Percentiles rank a stretch among this genome's conserved stretches.
phyloP scores from a whole-genome alignment of 2,888 invertebrate genomes.

The Netelia inedita region DNA sequence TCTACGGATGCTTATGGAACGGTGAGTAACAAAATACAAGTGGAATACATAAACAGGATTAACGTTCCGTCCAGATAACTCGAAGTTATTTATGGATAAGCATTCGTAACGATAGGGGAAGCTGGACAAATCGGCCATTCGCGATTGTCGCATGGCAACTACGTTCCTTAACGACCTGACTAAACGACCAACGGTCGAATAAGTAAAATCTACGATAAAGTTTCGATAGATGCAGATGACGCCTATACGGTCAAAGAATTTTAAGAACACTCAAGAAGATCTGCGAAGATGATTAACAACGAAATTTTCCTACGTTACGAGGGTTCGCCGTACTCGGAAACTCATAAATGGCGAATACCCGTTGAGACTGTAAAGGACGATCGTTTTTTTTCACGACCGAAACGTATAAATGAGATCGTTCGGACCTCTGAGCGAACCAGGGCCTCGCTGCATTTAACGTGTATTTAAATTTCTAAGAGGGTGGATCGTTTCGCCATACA shows the following conservation, averaged over 20 bases:
- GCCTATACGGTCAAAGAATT: background rate
- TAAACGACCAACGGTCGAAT: slow-evolving; percentile 7
- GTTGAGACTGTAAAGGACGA: background rate
- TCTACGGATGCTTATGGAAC: slow-evolving; percentile 92
- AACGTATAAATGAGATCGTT: no score
- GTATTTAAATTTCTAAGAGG: slow-evolving; percentile 36
- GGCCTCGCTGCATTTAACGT: slow-evolving; percentile 28
- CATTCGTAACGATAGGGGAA: background rate
- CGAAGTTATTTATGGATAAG: background rate
- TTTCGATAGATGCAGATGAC: slow-evolving; percentile 9
- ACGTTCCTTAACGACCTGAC: slow-evolving; percentile 5
- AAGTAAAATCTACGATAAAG: slow-evolving; percentile 48
- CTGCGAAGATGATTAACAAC: slow-evolving; percentile 5
- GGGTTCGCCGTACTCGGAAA: background rate
- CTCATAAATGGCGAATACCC: slow-evolving; percentile 15
- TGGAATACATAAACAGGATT: slow-evolving; percentile 20
- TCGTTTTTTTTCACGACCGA: no score
- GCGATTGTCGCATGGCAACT: slow-evolving; percentile 17
- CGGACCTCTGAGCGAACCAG: no score
- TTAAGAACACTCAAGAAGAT: slow-evolving; percentile 13
- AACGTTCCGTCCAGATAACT: background rate
- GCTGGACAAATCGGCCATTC: slow-evolving; percentile 19
- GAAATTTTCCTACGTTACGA: background rate
- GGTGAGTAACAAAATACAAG: slow-evolving; percentile 86
- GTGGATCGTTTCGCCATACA: background rate